Evolutionary conservation across 1,140 invertebrate species (phyloP), one percentile per base, ranked within the genome.

Genomic region (Scaptomyza hsui): DNA sequence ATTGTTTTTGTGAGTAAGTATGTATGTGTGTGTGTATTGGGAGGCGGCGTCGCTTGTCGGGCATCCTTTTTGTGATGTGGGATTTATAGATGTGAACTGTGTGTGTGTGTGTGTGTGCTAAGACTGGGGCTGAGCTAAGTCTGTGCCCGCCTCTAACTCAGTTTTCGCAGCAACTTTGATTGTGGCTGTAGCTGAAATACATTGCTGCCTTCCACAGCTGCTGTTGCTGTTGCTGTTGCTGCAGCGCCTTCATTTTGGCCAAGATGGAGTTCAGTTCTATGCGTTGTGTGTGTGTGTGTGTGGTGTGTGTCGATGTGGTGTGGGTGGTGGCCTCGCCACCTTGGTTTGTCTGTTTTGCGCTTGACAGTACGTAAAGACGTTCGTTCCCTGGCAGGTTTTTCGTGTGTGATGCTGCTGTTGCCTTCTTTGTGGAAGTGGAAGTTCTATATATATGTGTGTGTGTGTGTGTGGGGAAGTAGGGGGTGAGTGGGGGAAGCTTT

Each of bases 111-210:
- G 59, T 75, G 62, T 48, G 70, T 48, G 21, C 12, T 65, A 57
- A 60, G 56, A 42, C 53, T 67, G 81, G 81, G 78, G 78, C 81
- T 82, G 82, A 82, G 82, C 82, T 65, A 73, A 88, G 75, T 75
- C 82, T 88, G 67, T 69, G 64, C 82, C 41, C 60, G 49, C 55
- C 52, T 68, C 47, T 55, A 68, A 47, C 78, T 59, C 19, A 70
- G 47, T 70, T 52, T 75, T 75, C 42, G 53, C 60, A 81, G 67
- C 75, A 88, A 88, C 82, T 88, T 88, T 88, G 82, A 88, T 88
- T 88, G 82, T 88, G 82, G 83, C 78, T 81, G 78, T 72, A 77
- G 74, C 73, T 76, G 73, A 76, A 76, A 76, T 76, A 76, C 78
- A 82, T 81, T 75, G 79, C 81, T 77, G 72, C 61, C 67, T 75